A percentile compares a stretch with the other conserved stretches of the same genome.
Evolutionary conservation across 1,140 invertebrate genomes (phyloP).

Genomic region (Zaprionus lachaisei): DNA sequence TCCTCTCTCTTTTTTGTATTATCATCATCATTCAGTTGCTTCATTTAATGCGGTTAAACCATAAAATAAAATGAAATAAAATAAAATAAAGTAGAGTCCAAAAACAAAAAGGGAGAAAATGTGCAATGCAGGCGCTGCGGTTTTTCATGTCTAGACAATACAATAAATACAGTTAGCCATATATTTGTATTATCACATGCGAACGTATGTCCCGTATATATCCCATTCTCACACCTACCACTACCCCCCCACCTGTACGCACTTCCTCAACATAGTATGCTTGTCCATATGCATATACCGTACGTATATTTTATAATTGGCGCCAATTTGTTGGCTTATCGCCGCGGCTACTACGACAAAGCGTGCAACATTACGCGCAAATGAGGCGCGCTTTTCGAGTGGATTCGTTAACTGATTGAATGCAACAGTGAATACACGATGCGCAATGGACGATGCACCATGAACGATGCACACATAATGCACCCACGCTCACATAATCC

Average conservation of each 20-base stretch:
- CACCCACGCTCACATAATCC: neutral
- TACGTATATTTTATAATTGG: constrained; percentile 57
- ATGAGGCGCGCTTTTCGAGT: constrained; percentile 28
- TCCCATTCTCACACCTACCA: neutral
- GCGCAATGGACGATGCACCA: neutral
- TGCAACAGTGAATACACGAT: constrained; percentile 6
- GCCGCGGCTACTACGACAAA: constrained; percentile 11
- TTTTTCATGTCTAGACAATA: constrained; percentile 80
- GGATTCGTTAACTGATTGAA: constrained; percentile 27
- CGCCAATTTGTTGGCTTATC: constrained; percentile 62
- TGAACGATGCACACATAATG: neutral
- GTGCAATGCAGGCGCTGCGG: constrained; percentile 75
- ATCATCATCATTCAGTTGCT: constrained; percentile 34
- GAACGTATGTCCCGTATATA: constrained; percentile 8
- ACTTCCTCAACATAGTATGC: neutral
- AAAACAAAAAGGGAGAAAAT: constrained; percentile 32
- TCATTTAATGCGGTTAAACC: constrained; percentile 74
- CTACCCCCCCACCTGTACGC: neutral
- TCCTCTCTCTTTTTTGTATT: constrained; percentile 25
- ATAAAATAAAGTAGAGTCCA: constrained; percentile 32
- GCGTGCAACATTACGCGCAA: constrained; percentile 41
- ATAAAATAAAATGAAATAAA: constrained; percentile 46
- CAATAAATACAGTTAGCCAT: constrained; percentile 80
- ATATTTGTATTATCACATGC: constrained; percentile 75
- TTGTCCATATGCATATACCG: neutral